Conservation (phyloP, 1,140 invertebrate species). For the Zaprionus capensis region DNA sequence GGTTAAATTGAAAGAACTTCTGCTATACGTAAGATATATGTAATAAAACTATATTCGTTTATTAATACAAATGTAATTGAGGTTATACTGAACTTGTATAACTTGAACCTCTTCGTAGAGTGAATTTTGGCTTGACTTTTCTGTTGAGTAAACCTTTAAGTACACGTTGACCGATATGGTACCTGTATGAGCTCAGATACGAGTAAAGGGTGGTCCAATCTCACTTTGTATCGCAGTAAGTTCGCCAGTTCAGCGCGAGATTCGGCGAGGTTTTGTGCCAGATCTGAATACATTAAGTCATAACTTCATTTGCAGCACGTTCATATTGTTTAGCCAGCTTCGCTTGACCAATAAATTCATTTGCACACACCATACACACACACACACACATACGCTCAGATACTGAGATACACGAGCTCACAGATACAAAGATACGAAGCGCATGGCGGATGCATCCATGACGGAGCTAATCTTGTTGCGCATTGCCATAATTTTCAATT, state of each 20-base stretch:
- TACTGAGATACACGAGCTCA: background rate
- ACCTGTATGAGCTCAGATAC: too few species aligned
- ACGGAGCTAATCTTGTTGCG: conserved; percentile 79
- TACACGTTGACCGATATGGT: too few species aligned
- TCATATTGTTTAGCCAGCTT: conserved; percentile 68
- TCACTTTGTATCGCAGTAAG: background rate
- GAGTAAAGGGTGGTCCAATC: too few species aligned
- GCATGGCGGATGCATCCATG: conserved; percentile 25
- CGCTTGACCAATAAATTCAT: conserved; percentile 54
- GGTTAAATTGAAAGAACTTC: too few species aligned
- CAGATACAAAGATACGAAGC: background rate
- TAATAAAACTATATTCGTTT: too few species aligned
- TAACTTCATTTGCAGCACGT: conserved; percentile 69
- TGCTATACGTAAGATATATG: too few species aligned
- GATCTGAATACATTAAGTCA: conserved; percentile 67
- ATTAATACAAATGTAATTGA: too few species aligned
- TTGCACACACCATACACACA: conserved; percentile 22
- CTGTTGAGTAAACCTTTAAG: too few species aligned
- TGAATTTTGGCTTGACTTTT: too few species aligned
- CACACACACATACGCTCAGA: background rate
- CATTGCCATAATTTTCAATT: conserved; percentile 83
- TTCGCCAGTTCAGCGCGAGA: background rate
- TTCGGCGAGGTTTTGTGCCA: conserved; percentile 4
- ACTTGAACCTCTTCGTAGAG: too few species aligned
- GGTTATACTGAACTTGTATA: too few species aligned